Evolutionary conservation across 2,113 vertebrate species (phyloP).

Genomic region (Bufo gargarizans): DNA sequence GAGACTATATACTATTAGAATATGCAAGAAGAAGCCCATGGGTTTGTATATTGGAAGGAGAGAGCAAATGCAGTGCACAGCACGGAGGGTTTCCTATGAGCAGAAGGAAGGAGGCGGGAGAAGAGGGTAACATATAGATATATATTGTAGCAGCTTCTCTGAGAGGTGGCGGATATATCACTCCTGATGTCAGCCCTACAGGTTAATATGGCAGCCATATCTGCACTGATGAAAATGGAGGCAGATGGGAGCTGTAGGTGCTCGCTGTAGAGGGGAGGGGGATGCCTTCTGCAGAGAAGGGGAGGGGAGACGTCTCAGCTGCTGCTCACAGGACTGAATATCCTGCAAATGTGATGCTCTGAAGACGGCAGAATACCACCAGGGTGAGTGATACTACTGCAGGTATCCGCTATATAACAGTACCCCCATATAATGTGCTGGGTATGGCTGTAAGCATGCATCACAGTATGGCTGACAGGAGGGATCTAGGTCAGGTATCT

Average conservation of each 20-base stretch:
- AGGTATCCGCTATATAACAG: too few species aligned
- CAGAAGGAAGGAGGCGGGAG: neutral
- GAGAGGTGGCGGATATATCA: too few species aligned
- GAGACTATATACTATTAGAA: neutral
- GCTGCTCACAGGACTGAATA: neutral
- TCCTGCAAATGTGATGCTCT: constrained; percentile 12
- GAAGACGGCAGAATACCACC: neutral
- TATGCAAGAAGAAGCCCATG: too few species aligned
- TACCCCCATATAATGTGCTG: neutral
- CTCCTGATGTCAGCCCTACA: too few species aligned
- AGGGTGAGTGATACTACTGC: neutral
- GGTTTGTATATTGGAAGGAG: neutral
- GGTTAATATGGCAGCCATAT: neutral
- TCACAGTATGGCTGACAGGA: neutral
- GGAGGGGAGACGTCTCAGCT: neutral
- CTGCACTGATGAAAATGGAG: neutral
- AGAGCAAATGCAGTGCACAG: neutral
- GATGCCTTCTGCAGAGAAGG: neutral
- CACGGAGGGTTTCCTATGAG: neutral
- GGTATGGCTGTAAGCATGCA: neutral
- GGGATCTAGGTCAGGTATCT: neutral
- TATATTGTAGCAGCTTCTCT: too few species aligned
- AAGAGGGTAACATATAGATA: too few species aligned
- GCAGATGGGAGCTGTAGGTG: neutral
- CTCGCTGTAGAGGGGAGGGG: neutral